Conservation (phyloP, 2,888 invertebrate genomes). For the Drosophila robusta region DNA sequence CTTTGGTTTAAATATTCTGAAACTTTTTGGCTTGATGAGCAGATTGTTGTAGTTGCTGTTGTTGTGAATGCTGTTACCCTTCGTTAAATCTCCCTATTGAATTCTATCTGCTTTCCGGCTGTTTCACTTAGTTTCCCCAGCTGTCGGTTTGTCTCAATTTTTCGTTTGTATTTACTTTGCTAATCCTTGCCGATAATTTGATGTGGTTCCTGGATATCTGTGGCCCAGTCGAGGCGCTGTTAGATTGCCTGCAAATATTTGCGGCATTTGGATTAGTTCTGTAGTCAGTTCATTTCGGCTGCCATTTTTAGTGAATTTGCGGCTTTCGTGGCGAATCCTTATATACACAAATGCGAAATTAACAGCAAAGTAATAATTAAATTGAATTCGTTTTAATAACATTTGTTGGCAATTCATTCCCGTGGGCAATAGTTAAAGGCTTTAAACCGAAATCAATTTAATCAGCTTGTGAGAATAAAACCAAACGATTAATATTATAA, state of each 20-base stretch:
- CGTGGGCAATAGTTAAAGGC: not conserved
- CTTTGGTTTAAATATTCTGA: slow-evolving; percentile 39
- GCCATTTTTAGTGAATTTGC: slow-evolving; percentile 30
- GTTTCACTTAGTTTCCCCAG: slow-evolving; percentile 16
- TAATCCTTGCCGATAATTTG: slow-evolving; percentile 61
- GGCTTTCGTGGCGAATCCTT: slow-evolving; percentile 10
- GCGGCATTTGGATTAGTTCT: slow-evolving; percentile 28
- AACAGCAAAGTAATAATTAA: slow-evolving; percentile 18
- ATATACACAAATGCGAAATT: not conserved
- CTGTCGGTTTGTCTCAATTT: slow-evolving; percentile 36
- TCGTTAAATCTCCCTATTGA: slow-evolving; percentile 38
- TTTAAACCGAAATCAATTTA: not conserved
- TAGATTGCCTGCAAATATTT: slow-evolving; percentile 38
- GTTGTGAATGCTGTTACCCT: slow-evolving; percentile 8
- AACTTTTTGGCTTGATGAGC: slow-evolving; percentile 44
- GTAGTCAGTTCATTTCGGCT: slow-evolving; percentile 7
- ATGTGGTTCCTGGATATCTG: slow-evolving; percentile 28
- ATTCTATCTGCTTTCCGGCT: slow-evolving; percentile 11
- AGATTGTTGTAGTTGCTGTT: slow-evolving; percentile 21
- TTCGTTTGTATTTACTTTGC: slow-evolving; percentile 58
- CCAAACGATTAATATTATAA: too few relatives aligned
- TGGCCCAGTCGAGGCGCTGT: slow-evolving; percentile 8
- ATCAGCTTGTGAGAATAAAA: too few relatives aligned
- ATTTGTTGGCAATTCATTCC: slow-evolving; percentile 12
- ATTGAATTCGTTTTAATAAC: slow-evolving; percentile 18